Conservation (phyloP, 2,113 vertebrate genomes). For the Pithys albifrons region DNA sequence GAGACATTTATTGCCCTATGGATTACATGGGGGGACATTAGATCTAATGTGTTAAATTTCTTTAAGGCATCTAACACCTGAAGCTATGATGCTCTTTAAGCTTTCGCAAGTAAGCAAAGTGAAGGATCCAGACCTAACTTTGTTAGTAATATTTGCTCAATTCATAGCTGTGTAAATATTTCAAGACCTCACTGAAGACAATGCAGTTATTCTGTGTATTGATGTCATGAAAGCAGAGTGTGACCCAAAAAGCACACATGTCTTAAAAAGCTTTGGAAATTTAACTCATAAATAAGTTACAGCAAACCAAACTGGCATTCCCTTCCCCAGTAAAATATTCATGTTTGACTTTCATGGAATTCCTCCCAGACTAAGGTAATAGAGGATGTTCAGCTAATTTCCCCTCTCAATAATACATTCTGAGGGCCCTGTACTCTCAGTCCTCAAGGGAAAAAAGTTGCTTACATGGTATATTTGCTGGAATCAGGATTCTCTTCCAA, state of each 20-base stretch:
- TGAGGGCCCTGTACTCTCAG: not conserved
- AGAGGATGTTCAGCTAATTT: conserved; percentile 6
- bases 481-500: not conserved
- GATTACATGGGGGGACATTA: not conserved
- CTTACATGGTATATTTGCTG: not conserved
- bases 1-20: not conserved
- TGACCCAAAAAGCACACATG: conserved; percentile 11
- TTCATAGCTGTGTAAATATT: not conserved
- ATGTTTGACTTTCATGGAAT: conserved; percentile 51
- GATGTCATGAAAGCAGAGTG: not conserved
- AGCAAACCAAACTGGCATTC: conserved; percentile 6
- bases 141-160: not conserved
- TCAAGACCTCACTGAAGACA: not conserved
- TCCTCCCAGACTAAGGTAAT: conserved; percentile 26
- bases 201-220: not conserved
- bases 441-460: not conserved
- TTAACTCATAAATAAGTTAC: conserved; percentile 54
- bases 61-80: not conserved
- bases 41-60: not conserved
- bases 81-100: not conserved
- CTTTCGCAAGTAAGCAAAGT: not conserved
- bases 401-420: conserved; percentile 36
- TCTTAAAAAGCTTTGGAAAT: conserved; percentile 44
- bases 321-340: conserved; percentile 52
- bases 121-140: not conserved